These are phyloP conservation scores for Drosophila takahashii DNA, from an alignment of 1,140 invertebrate species.

Conservation along the genomic window DNA sequence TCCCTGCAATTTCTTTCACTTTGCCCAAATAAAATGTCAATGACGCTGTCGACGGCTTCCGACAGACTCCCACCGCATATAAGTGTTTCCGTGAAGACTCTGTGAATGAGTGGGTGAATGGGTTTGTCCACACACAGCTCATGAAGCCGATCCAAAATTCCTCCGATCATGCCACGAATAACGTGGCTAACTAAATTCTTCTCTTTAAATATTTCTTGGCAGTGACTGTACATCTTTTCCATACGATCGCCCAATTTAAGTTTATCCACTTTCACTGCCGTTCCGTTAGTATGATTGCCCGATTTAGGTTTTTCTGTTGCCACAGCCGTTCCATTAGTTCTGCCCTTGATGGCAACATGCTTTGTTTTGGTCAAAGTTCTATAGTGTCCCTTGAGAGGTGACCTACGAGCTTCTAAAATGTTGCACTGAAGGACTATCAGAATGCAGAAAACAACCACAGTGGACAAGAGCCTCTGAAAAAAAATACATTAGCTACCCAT, in stretches of 20 bases:
- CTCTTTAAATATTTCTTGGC: conserved; percentile 1
- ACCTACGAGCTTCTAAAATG: not conserved
- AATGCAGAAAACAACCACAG: not conserved
- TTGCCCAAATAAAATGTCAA: not conserved
- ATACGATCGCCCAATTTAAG: not conserved
- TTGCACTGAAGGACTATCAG: not conserved
- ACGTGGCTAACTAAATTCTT: not conserved
- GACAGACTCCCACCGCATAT: conserved; percentile 8
- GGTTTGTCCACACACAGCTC: not conserved
- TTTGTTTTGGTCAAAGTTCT: not conserved
- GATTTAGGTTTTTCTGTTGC: not conserved
- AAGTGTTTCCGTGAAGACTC: conserved; percentile 10
- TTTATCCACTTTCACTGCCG: too few relatives aligned
- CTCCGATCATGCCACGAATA: conserved; percentile 8
- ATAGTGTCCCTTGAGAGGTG: not conserved
- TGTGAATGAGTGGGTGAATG: not conserved
- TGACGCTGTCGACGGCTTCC: not conserved
- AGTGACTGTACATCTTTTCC: conserved; percentile 8
- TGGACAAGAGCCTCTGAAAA: not conserved
- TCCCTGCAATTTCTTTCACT: not conserved
- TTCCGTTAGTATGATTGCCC: not conserved
- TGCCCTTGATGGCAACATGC: not conserved
- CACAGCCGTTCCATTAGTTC: not conserved
- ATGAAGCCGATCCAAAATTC: not conserved
- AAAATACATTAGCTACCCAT: not conserved